These are phyloP conservation scores for Caenorhabditis drosophilae DNA, from an alignment of 2,888 invertebrate species.

Conservation along the genomic window DNA sequence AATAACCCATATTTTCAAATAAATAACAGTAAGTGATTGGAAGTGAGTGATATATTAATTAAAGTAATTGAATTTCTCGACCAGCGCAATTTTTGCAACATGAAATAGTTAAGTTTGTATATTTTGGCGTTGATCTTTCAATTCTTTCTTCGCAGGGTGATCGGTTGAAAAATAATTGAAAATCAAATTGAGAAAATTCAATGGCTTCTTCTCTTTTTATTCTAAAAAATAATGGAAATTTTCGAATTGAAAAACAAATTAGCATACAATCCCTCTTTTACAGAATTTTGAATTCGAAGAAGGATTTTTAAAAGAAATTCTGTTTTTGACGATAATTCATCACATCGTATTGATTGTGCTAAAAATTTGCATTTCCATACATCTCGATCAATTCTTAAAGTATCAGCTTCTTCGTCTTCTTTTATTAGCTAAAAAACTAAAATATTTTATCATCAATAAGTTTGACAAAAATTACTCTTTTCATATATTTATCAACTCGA, in stretches of 20 bases:
- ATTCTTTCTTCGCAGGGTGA: constrained; percentile 53
- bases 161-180: constrained; percentile 37
- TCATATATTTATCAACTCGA: constrained; percentile 83
- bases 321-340: constrained; percentile 44
- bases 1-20: no score
- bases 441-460: no score
- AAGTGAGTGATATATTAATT: no score
- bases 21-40: no score
- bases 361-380: constrained; percentile 95
- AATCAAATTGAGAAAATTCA: constrained; percentile 23
- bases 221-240: constrained; percentile 9
- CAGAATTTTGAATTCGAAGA: constrained; percentile 19
- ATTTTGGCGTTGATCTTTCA: constrained; percentile 27
- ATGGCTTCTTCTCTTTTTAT: constrained; percentile 18
- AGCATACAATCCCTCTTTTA: constrained; percentile 16
- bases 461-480: constrained; percentile 74
- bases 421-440: constrained; percentile 31
- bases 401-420: constrained; percentile 89
- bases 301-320: constrained; percentile 29
- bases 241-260: no score
- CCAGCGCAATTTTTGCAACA: constrained; percentile 58
- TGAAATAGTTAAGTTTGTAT: constrained; percentile 51
- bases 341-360: constrained; percentile 72
- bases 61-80: constrained; percentile 45
- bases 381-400: constrained; percentile 90